These are phyloP conservation scores for Melitaea athalia DNA, from an alignment of 2,888 invertebrate species.

Conservation along the genomic window DNA sequence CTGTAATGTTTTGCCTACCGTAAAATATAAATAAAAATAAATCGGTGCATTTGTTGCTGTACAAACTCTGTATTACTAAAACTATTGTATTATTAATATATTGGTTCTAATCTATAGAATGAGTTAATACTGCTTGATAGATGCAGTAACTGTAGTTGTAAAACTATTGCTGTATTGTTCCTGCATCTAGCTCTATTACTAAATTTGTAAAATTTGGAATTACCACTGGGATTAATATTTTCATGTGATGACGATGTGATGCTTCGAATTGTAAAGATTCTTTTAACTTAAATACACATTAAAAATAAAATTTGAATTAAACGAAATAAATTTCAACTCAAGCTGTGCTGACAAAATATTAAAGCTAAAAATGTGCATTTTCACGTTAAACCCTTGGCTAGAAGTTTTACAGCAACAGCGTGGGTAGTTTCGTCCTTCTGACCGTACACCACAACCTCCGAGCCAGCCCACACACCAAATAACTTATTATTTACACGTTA, in stretches of 20 bases:
- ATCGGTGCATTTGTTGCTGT: slow-evolving; percentile 39
- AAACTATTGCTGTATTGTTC: slow-evolving; percentile 44
- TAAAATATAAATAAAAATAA: slow-evolving; percentile 20
- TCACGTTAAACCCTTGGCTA: slow-evolving; percentile 52
- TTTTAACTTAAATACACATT: slow-evolving; percentile 39
- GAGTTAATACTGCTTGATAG: slow-evolving; percentile 68
- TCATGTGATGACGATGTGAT: slow-evolving; percentile 74
- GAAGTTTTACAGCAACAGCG: slow-evolving; percentile 26
- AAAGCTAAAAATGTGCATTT: slow-evolving; percentile 77
- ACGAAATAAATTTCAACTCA: slow-evolving; percentile 52
- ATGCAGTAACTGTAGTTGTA: slow-evolving; percentile 53
- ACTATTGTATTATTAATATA: slow-evolving; percentile 35
- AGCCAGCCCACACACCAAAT: slow-evolving; percentile 54
- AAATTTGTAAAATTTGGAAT: slow-evolving; percentile 33
- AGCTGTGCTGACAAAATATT: slow-evolving; percentile 67
- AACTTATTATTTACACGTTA: slow-evolving; percentile 70
- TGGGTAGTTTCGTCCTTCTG: slow-evolving; percentile 22
- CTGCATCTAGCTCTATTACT: slow-evolving; percentile 51
- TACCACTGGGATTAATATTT: slow-evolving; percentile 30
- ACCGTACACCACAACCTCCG: slow-evolving; percentile 28
- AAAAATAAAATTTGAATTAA: slow-evolving; percentile 42
- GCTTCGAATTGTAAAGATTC: slow-evolving; percentile 42
- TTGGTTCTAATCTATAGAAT: slow-evolving; percentile 49
- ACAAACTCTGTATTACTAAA: slow-evolving; percentile 39
- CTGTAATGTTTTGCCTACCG: slow-evolving; percentile 9